Evolutionary conservation across 2,888 invertebrate genomes (phyloP), one percentile per base, ranked within the genome.

Genomic region (Quadroppia sp.): DNA sequence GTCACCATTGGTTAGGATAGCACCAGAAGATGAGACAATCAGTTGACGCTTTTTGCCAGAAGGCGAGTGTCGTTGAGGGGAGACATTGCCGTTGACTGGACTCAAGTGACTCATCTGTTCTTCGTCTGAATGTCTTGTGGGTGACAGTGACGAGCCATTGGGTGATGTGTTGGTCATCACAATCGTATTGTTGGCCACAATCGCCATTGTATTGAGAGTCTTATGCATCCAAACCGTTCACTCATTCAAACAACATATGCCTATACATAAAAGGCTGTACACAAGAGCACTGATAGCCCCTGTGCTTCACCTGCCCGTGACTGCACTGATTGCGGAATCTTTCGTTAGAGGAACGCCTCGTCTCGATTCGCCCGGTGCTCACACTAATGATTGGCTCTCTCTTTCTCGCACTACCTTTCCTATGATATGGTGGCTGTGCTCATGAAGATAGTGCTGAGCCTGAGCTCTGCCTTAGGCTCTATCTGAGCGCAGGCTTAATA

Each of bases 121-220:
- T 20, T 73, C 73, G 23, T 73, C 73, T 23, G 73, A 73, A 48
- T 73, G 73, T n/a, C 67, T 36, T 7, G 28, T 40, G 0, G 73
- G 67, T n/a, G 73, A 73, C 30, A 69, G 67, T n/a, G 73, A 73
- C 30, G 53, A 50, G 3, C 50, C 53, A 23, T 28, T 28, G 7
- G 71, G 50, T 28, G 71, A 71, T 20, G 50, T 74, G 28, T 53
- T 74, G 20, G 72, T 25, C 40, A 69, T 67, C 1, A 74, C 74
- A n/a, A 74, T 74, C 2, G 73, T 69, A 25, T 69, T 36, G 50
- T 71, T 74, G 50, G 67, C 69, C 32, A 70, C 48, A 1, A 74
- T 28, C 20, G 50, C 74, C 69, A 70, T 48, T 6, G 70, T 59
- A 71, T 70, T 74, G n/a, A 74, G 70, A 53, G 71, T 42, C 67